Percentiles rank a stretch among this genome's conserved stretches.
Conservation (phyloP, 1,140 invertebrate genomes). For the Formica exsecta region DNA sequence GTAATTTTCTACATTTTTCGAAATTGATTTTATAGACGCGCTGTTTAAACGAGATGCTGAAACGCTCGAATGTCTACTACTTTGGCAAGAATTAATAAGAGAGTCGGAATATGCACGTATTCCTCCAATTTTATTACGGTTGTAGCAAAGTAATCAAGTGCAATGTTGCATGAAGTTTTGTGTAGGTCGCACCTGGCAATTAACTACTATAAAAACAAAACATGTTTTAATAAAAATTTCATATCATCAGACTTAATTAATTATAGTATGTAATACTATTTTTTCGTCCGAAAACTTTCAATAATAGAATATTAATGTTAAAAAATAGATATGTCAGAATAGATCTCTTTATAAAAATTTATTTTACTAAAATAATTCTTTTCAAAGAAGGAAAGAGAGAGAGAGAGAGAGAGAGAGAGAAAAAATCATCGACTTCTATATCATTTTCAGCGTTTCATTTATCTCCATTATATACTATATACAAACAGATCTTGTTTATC, state of each 20-base stretch:
- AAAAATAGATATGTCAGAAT: background rate
- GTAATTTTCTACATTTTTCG: background rate
- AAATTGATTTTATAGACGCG: conserved; percentile 36
- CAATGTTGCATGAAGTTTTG: background rate
- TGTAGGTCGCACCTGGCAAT: background rate
- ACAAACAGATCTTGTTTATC: conserved; percentile 43
- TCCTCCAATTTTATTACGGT: conserved; percentile 20
- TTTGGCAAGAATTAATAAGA: conserved; percentile 25
- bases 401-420: too few relatives aligned
- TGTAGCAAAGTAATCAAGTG: conserved; percentile 1
- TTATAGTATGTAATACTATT: background rate
- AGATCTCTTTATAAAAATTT: background rate
- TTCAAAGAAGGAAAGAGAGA: too few relatives aligned
- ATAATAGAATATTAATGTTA: background rate
- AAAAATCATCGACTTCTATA: background rate
- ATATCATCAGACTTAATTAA: conserved; percentile 7
- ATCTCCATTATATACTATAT: background rate
- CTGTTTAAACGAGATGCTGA: conserved; percentile 24
- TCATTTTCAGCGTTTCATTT: conserved; percentile 31
- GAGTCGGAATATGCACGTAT: background rate
- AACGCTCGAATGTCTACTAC: background rate
- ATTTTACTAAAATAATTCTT: conserved; percentile 4
- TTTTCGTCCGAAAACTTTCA: background rate
- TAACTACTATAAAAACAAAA: background rate
- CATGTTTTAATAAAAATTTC: background rate